phyloP scores from a whole-genome alignment of 2,888 invertebrate species.

The Nomada ruficornis region DNA sequence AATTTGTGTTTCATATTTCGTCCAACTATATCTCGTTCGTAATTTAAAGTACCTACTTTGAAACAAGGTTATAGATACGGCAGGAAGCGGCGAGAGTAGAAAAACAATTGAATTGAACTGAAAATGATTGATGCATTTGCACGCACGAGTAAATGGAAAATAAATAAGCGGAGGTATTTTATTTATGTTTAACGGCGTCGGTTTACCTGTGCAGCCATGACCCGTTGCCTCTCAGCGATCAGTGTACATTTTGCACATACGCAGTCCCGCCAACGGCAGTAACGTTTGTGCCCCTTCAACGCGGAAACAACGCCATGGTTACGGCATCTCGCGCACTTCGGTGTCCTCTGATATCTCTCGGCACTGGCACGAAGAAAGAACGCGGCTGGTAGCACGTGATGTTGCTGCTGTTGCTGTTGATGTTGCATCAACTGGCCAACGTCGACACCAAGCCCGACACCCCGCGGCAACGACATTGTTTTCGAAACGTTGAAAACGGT shows the following conservation, averaged over 20 bases:
- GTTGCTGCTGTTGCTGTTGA: conserved; percentile 88
- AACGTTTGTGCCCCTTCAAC: conserved; percentile 97
- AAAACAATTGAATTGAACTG: too few relatives aligned
- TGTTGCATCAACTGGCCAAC: conserved; percentile 93
- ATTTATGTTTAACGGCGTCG: not conserved
- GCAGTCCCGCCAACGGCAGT: conserved; percentile 99
- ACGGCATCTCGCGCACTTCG: conserved; percentile 98
- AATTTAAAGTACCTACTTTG: too few relatives aligned
- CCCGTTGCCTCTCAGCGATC: conserved; percentile 98
- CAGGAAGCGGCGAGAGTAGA: too few relatives aligned
- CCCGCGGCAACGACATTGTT: conserved; percentile 93
- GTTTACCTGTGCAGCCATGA: conserved; percentile 97
- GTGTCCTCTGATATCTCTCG: conserved; percentile 97
- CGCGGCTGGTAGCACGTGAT: conserved; percentile 93
- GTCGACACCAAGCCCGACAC: conserved; percentile 94
- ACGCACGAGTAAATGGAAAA: too few relatives aligned
- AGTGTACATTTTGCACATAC: conserved; percentile 99
- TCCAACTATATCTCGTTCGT: too few relatives aligned
- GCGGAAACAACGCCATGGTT: conserved; percentile 99
- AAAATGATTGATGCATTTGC: too few relatives aligned
- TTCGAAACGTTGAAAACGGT: not conserved
- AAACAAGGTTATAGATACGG: too few relatives aligned
- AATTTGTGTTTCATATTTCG: too few relatives aligned
- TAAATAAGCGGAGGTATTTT: not conserved
- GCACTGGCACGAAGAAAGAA: conserved; percentile 93